Conservation (phyloP, 2,888 invertebrate genomes). For the Callyntrura guangdongensis region DNA sequence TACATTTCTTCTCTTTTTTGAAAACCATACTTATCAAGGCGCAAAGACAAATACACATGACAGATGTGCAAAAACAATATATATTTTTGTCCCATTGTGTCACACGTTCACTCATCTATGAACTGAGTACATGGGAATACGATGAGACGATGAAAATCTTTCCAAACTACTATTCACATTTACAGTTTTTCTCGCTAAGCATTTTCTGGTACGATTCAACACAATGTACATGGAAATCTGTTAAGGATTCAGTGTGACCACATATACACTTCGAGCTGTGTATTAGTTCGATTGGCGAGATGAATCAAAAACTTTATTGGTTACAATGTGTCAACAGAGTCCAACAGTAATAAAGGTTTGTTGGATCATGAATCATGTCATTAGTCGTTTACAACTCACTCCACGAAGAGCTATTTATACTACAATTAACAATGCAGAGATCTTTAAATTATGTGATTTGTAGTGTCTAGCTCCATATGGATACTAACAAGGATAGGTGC, state of each 20-base stretch:
- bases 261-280: not conserved
- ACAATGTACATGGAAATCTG: not conserved
- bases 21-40: not conserved
- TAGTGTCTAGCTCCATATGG: too few relatives aligned
- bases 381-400: conserved; percentile 21
- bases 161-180: not conserved
- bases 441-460: conserved; percentile 6
- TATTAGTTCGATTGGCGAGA: conserved; percentile 49
- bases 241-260: not conserved
- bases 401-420: not conserved
- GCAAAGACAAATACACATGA: conserved; percentile 51
- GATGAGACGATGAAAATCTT: not conserved
- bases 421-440: conserved; percentile 22
- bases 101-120: conserved; percentile 11
- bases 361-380: conserved; percentile 42
- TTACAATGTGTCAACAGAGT: conserved; percentile 36
- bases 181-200: not conserved
- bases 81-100: conserved; percentile 50
- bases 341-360: not conserved
- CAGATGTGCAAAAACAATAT: conserved; percentile 59
- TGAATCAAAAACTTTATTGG: conserved; percentile 40
- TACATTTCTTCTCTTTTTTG: not conserved
- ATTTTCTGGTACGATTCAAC: not conserved
- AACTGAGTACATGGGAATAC: conserved; percentile 3
- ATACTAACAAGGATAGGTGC: conserved; percentile 20